Conservation (phyloP, 1,140 invertebrate species). For the Brachionus manjavacas region DNA sequence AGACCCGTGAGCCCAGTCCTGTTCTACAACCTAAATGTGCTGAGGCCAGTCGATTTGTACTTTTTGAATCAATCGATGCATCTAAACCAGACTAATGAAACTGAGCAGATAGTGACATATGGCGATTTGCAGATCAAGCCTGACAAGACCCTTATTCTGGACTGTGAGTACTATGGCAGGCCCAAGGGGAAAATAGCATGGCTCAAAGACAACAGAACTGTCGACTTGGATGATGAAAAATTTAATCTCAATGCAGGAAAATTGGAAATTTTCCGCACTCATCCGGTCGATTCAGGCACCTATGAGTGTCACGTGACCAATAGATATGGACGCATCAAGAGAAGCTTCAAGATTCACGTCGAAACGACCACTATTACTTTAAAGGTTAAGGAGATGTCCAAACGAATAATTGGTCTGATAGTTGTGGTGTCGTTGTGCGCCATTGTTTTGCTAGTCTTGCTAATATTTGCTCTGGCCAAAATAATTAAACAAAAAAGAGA, state of each 20-base stretch:
- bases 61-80: background rate
- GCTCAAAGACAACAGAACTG: background rate
- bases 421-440: background rate
- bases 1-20: background rate
- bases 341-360: conserved; percentile 11
- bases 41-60: background rate
- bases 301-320: conserved; percentile 30
- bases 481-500: conserved; percentile 25
- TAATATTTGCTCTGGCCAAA: background rate
- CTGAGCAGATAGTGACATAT: background rate
- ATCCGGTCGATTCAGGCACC: conserved; percentile 18
- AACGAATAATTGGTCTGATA: background rate
- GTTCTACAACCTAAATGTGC: background rate
- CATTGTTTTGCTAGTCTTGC: background rate
- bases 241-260: background rate
- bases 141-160: background rate
- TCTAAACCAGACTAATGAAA: background rate
- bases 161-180: background rate
- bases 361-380: background rate
- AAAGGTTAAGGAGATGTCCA: background rate
- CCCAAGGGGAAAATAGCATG: background rate
- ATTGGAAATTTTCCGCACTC: background rate
- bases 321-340: background rate
- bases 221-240: background rate
- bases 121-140: conserved; percentile 1